Evolutionary conservation across 2,797 vertebrate genomes (phyloP), one percentile per base, ranked within the genome.

Genomic region (Apodemus agrarius): DNA sequence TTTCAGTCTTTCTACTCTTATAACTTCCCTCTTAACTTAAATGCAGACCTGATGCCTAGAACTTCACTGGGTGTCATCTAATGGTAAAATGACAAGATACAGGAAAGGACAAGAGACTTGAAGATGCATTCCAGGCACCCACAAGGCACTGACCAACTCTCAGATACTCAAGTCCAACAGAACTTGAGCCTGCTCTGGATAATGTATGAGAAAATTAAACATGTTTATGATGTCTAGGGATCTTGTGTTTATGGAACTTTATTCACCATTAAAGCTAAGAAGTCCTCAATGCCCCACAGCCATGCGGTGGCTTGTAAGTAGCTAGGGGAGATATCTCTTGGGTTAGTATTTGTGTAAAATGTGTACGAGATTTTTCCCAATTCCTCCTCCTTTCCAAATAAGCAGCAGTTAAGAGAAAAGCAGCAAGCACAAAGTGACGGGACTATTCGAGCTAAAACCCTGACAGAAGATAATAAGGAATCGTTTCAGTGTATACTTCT

Each of bases 361-460:
- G 3, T 24, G 74, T 72, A 6, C 43, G 31, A 88, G 76, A 52
- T 13, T 69, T 94, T 89, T 34, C 69, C 91, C 22, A 76, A 31
- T 91, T 84, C 83, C 0, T 43, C 16, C 14, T 89, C 40, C 40
- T 94, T 93, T 91, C 49, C 22, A 95, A 92, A 92, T 90, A 92
- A 43, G 22, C 16, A 91, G 13, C 26, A 72, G 22, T 37, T 61
- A 43, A 1, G 80, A 11, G 75, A 72, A 67, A 90, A 11, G 24
- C 24, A 26, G 1, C 91, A 37, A 95, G 22, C 89, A 74, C 11
- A 88, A 89, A 75, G 40, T 63, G 85, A n/a, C 26, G 72, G 40
- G 67, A 80, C 74, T 83, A 34, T 43, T 2, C 22, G 63, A 74
- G 31, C 7, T 40, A 37, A 91, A 69, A 75, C 12, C 2, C 24